Conservation (phyloP, 2,113 vertebrate species). For the Sander lucioperca region DNA sequence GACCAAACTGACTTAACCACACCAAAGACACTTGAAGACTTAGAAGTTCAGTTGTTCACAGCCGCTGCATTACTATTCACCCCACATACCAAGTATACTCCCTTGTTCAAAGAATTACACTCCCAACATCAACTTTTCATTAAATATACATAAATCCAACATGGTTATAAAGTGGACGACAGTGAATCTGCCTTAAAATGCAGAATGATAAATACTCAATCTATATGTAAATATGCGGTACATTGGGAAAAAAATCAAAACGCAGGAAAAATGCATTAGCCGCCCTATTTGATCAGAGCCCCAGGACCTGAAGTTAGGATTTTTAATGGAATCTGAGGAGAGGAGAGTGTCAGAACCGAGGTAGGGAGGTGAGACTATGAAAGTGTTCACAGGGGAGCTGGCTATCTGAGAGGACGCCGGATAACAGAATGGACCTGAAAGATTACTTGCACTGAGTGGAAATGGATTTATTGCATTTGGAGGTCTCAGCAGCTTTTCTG, state of each 20-base stretch:
- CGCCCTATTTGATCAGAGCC: slow-evolving; percentile 81
- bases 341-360: slow-evolving; percentile 66
- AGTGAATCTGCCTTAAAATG: slow-evolving; percentile 80
- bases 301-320: slow-evolving; percentile 80
- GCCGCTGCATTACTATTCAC: slow-evolving; percentile 70
- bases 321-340: slow-evolving; percentile 85
- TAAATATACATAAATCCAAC: slow-evolving; percentile 85
- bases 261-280: slow-evolving; percentile 81
- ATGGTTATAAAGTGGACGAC: slow-evolving; percentile 82
- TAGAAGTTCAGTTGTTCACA: slow-evolving; percentile 45
- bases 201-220: slow-evolving; percentile 87
- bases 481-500: slow-evolving; percentile 77
- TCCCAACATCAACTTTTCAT: slow-evolving; percentile 81
- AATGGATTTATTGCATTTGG: slow-evolving; percentile 77
- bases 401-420: slow-evolving; percentile 72
- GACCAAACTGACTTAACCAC: neutral
- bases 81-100: slow-evolving; percentile 69
- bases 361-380: slow-evolving; percentile 67
- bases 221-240: slow-evolving; percentile 88
- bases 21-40: slow-evolving; percentile 31
- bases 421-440: slow-evolving; percentile 74
- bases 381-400: slow-evolving; percentile 71
- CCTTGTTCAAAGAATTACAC: slow-evolving; percentile 81
- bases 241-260: slow-evolving; percentile 66
- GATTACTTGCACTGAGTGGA: slow-evolving; percentile 73